Evolutionary conservation across 1,140 invertebrate species (phyloP), one percentile per base, ranked within the genome.

Genomic region (Bilobella aurantiaca): DNA sequence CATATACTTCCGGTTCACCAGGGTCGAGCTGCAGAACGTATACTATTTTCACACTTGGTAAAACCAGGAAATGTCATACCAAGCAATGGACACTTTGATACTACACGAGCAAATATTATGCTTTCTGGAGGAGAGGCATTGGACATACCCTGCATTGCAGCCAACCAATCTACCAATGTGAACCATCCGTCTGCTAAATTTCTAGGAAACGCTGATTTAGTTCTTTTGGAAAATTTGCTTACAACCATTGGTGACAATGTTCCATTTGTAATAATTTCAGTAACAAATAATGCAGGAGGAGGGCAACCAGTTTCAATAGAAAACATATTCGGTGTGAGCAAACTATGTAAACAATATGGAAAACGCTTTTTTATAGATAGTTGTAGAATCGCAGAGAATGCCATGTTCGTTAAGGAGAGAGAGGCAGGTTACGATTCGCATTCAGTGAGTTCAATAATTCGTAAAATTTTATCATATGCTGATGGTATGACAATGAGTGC

Each of bases 1-100:
- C 29, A 62, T 27, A 31, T 67, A 25, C n/a, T 68, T 30, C 67
- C 67, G 21, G 49, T 63, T 27, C 67, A 69, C 57, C 67, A 69
- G 42, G 67, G 67, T 1, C 29, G 67, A 14, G 67, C 67, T 21
- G 67, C 58, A 1, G 67, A 69, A 30, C 58, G 29, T 2, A 27
- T 69, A 12, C 31, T 69, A 29, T 66, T 62, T 58, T 21, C 49
- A 18, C 12, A 28, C 28, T 28, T 64, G 31, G 16, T 60, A n/a
- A 16, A 32, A 61, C 3, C 8, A 21, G 18, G 25, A n/a, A 18
- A 64, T 12, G 14, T 32, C 2, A 27, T 60, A 21, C 57, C 49
- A 18, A 18, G 1, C 1, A 57, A 67, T 46, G n/a, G 16, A 12
- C 21, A 37, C n/a, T 63, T 68, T 37, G 58, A 67, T 28, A 68